These are phyloP conservation scores for Castor canadensis DNA, from an alignment of 2,113 vertebrate genomes.

Conservation along the genomic window DNA sequence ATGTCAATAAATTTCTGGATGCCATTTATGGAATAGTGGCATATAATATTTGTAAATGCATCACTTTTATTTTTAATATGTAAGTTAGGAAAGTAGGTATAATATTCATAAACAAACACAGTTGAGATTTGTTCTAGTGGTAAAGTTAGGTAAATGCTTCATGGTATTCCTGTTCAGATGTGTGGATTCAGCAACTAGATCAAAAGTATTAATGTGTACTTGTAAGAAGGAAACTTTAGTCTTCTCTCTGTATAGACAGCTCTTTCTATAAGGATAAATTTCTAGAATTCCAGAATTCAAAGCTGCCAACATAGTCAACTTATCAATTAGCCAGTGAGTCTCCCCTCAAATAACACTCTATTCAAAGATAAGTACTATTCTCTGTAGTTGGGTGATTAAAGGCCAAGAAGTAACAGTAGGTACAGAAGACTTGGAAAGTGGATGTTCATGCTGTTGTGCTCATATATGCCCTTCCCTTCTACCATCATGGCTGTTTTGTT, in stretches of 20 bases:
- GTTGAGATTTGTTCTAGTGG: neutral
- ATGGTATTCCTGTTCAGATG: neutral
- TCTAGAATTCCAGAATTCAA: neutral
- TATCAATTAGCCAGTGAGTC: neutral
- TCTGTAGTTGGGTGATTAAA: neutral
- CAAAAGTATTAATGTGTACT: neutral
- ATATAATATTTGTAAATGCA: neutral
- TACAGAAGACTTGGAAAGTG: neutral
- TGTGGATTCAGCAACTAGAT: neutral
- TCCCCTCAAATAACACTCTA: neutral
- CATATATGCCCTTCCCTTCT: neutral
- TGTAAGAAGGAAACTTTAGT: neutral
- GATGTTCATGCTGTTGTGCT: neutral
- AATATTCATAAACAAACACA: neutral
- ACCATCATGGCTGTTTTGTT: neutral
- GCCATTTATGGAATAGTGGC: neutral
- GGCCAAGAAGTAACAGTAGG: neutral
- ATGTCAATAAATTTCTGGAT: neutral
- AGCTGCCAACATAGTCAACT: neutral
- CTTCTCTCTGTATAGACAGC: neutral
- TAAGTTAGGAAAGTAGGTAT: neutral
- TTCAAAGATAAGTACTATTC: neutral
- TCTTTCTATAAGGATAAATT: neutral
- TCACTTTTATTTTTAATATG: neutral
- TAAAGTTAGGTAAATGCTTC: neutral